Evolutionary conservation across 2,113 vertebrate species (phyloP).

Genomic region (Erythrocebus patas): DNA sequence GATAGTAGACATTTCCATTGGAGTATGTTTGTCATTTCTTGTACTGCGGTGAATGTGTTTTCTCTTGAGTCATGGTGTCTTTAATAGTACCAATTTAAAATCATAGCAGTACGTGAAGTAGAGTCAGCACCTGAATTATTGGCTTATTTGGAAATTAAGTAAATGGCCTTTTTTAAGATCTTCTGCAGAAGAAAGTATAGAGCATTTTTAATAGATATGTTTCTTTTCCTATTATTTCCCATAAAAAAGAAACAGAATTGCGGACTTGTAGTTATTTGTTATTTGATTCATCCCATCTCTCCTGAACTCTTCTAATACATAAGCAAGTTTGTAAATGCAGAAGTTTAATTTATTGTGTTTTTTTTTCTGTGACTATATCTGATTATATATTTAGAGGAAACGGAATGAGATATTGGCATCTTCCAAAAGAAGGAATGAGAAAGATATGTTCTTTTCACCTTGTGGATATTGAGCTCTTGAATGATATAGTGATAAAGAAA

Average conservation of each 20-base stretch:
- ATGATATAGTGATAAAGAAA: constrained; percentile 74
- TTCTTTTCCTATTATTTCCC: constrained; percentile 9
- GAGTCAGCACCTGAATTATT: background rate
- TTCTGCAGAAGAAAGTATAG: background rate
- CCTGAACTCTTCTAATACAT: background rate
- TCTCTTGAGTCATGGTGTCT: constrained; percentile 25
- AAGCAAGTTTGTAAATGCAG: background rate
- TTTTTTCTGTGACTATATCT: background rate
- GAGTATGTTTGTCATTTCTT: constrained; percentile 26
- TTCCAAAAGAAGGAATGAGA: background rate
- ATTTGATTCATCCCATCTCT: background rate
- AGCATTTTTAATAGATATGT: background rate
- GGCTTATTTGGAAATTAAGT: constrained; percentile 43
- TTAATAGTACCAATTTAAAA: constrained; percentile 36
- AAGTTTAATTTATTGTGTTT: background rate
- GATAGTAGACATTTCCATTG: constrained; percentile 5
- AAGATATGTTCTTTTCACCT: constrained; percentile 72
- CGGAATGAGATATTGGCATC: constrained; percentile 19
- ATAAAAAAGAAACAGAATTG: background rate
- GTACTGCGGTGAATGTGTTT: constrained; percentile 1
- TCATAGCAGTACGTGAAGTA: background rate
- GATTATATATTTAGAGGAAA: background rate
- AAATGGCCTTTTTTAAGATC: constrained; percentile 31
- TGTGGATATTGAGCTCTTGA: constrained; percentile 51
- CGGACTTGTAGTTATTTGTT: background rate